Base-by-base conservation (phyloP, 2,113 vertebrate genomes). In the Dasypus novemcinctus region DNA sequence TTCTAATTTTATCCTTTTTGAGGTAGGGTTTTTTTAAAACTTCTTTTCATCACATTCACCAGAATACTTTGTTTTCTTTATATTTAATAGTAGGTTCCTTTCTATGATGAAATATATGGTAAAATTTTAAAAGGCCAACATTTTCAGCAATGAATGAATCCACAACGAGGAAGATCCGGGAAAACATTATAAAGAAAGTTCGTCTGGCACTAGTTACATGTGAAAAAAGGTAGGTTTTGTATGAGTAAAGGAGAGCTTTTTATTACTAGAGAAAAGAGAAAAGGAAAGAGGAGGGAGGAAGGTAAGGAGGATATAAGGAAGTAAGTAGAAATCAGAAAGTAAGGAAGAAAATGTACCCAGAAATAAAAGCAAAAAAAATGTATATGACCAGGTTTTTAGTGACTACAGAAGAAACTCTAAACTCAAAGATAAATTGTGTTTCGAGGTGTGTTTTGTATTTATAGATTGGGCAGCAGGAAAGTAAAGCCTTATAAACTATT, bases 1-100 rank as follows among this genome's bases (percentile, higher is more conserved):
- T 86, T 92, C 52, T 68, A 66, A 82, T 82, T 64, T 96, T 61
- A 72, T 90, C 68, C 64, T 68, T 41, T 87, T 63, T 71, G 74
- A 64, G 15, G 1, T n/a, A n/a, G 23, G 12, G 1, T 71, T 38
- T 59, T 87, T 57, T 71, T 43, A 72, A 14, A 43, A 31, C 0
- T 21, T 69, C 36, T 54, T 31, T 46, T 59, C 17, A 25, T 74
- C 25, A 68, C 10, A 57, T 82, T 79, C 20, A 83, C 31, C 2
- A 57, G 83, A 78, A 76, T 25, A 66, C 1, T 11, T 93, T 69
- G 5, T 69, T 93, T 92, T 88, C 83, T 90, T 54, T 43, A 63
- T 7, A 63, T 69, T 6, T 38, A 63, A 63, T 29, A 82, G 3
- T 41, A 8, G 23, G 27, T 5, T 38, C 4, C 14, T 68, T 85